phyloP scores from a whole-genome alignment of 1,140 invertebrate species.

The Parapsyche elsis region DNA sequence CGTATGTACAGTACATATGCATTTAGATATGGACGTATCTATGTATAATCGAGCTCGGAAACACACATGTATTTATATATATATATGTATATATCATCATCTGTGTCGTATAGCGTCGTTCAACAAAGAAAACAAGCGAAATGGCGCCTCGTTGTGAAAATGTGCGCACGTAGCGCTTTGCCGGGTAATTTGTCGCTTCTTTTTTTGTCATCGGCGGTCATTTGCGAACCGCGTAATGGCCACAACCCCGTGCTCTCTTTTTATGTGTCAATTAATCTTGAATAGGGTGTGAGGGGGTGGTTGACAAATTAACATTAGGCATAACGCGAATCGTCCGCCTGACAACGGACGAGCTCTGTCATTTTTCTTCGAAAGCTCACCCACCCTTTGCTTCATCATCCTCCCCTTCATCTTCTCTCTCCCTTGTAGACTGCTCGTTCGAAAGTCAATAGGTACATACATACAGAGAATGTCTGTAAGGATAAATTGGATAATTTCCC shows the following conservation, averaged over 20 bases:
- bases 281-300: not conserved
- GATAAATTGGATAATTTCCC: too few relatives aligned
- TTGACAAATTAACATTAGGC: conserved; percentile 18
- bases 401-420: too few relatives aligned
- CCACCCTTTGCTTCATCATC: too few relatives aligned
- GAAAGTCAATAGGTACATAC: too few relatives aligned
- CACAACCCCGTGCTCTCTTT: not conserved
- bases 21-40: too few relatives aligned
- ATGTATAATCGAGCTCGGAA: too few relatives aligned
- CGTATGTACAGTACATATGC: too few relatives aligned
- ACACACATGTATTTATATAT: too few relatives aligned
- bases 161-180: conserved; percentile 21
- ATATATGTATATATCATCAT: too few relatives aligned
- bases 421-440: too few relatives aligned
- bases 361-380: too few relatives aligned
- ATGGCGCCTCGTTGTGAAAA: conserved; percentile 1
- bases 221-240: not conserved
- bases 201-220: not conserved
- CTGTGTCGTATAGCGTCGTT: not conserved
- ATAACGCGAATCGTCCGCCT: conserved; percentile 13
- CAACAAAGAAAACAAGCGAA: conserved; percentile 22
- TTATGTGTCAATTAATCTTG: conserved; percentile 23
- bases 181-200: conserved; percentile 18
- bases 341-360: not conserved
- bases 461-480: too few relatives aligned